A percentile compares a stretch with the other conserved stretches of the same genome.
phyloP scores from a whole-genome alignment of 2,797 vertebrate genomes.

The Pseudochirops cupreus region DNA sequence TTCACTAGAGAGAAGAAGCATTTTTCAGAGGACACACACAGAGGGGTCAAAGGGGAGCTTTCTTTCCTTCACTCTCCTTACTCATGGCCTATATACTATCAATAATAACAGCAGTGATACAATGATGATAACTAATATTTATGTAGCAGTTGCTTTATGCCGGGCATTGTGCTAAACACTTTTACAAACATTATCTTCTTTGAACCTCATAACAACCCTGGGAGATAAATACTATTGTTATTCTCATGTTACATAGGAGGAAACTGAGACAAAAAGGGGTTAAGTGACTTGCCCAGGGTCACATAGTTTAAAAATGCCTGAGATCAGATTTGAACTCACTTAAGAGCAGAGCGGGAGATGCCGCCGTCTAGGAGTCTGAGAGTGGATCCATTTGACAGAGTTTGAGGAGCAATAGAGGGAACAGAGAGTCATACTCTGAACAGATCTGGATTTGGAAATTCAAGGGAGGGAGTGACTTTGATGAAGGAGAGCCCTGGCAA shows the following conservation, averaged over 20 bases:
- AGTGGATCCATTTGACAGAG: not conserved
- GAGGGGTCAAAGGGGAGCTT: not conserved
- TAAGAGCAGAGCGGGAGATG: not conserved
- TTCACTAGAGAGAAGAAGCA: not conserved
- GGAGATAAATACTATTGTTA: not conserved
- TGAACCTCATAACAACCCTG: not conserved
- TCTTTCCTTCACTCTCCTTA: not conserved
- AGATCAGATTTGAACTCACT: not conserved
- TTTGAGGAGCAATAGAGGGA: not conserved
- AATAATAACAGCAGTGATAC: not conserved
- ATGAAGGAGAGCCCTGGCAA: not conserved
- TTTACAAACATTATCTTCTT: not conserved
- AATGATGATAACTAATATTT: not conserved
- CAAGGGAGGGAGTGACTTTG: not conserved
- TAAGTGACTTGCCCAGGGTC: not conserved
- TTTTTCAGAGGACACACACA: no score
- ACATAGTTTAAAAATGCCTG: not conserved
- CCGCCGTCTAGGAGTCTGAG: not conserved
- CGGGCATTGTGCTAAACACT: not conserved
- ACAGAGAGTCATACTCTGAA: not conserved
- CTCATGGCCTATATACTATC: not conserved
- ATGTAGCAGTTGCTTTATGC: not conserved
- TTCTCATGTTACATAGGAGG: not conserved
- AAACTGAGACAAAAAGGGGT: not conserved
- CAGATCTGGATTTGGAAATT: not conserved